These are phyloP conservation scores for Amphiduros pacificus DNA, from an alignment of 2,888 invertebrate genomes.

Conservation along the genomic window DNA sequence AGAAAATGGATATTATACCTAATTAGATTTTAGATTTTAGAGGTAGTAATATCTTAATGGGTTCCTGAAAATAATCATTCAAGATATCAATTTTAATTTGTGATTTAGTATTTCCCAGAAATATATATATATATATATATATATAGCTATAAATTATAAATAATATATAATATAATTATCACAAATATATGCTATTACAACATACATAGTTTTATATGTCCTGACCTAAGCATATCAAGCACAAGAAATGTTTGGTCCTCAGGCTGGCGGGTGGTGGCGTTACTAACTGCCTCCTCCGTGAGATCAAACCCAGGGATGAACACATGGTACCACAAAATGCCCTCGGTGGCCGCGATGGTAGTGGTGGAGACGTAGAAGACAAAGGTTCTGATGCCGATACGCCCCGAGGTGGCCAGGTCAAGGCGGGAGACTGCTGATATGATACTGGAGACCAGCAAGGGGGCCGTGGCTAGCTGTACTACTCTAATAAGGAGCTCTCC, in stretches of 20 bases:
- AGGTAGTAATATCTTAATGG: no score
- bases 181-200: not conserved
- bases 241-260: not conserved
- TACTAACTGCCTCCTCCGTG: not conserved
- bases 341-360: not conserved
- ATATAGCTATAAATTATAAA: no score
- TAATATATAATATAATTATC: no score
- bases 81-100: not conserved
- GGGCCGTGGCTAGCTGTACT: no score
- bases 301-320: not conserved
- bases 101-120: no score
- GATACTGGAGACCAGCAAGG: no score
- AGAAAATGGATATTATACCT: no score
- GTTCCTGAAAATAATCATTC: not conserved
- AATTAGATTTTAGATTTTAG: no score
- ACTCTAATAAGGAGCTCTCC: no score
- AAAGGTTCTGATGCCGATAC: not conserved
- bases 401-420: no score
- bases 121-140: no score
- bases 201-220: not conserved
- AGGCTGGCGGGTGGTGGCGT: not conserved
- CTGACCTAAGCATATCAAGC: conserved; percentile 1
- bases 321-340: not conserved
- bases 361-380: not conserved
- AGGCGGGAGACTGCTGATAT: no score